phyloP scores from a whole-genome alignment of 1,140 invertebrate species.

The Globodera ellingtonae region DNA sequence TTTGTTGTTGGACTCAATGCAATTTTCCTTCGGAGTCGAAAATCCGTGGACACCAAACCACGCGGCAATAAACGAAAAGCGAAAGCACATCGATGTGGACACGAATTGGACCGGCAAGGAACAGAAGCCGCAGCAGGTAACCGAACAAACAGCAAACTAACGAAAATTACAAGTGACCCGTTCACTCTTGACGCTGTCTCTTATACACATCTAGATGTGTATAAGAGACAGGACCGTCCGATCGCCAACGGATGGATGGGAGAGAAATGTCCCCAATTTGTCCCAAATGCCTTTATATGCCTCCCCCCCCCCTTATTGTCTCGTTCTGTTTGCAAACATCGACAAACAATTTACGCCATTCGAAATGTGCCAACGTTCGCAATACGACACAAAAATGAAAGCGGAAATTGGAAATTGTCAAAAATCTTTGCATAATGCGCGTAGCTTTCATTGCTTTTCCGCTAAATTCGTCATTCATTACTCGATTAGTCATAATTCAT shows the following conservation, averaged over 20 bases:
- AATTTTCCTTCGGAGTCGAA: not conserved
- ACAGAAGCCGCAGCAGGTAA: conserved; percentile 53
- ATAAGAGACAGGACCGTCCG: no score
- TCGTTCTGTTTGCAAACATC: not conserved
- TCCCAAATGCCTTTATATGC: not conserved
- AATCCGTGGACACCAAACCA: conserved; percentile 49
- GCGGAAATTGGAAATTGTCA: no score
- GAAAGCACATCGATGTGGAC: conserved; percentile 64
- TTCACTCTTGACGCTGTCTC: no score
- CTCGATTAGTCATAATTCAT: no score
- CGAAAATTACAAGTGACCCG: no score
- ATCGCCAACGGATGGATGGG: not conserved
- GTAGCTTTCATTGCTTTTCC: no score
- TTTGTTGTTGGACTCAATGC: not conserved
- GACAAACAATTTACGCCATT: not conserved
- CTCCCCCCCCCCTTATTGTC: not conserved
- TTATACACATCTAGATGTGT: no score
- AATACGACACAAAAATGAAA: no score
- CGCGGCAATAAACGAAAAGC: conserved; percentile 57
- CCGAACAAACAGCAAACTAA: not conserved
- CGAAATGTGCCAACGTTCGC: no score
- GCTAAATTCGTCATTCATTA: no score
- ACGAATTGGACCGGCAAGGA: conserved; percentile 59
- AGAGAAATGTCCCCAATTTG: not conserved
- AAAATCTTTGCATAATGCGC: no score